A percentile compares a stretch with the other conserved stretches of the same genome.
phyloP scores from a whole-genome alignment of 2,113 vertebrate species.

The Archocentrus centrarchus region DNA sequence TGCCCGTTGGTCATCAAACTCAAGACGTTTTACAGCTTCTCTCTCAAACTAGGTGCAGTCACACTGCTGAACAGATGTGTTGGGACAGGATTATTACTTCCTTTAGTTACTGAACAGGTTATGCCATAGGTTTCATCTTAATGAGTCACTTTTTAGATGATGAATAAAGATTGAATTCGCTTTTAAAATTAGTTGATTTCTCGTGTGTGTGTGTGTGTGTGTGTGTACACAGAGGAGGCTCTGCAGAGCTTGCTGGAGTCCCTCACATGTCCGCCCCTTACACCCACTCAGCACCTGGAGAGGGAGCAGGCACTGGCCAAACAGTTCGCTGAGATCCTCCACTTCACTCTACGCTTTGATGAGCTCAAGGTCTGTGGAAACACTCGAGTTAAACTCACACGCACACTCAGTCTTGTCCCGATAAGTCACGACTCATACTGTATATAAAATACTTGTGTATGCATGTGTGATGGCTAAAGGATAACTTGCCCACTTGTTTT shows the following conservation, averaged over 20 bases:
- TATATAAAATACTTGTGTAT: rapidly evolving
- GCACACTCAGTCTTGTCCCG: not conserved
- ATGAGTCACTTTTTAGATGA: not conserved
- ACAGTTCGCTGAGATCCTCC: conserved; percentile 97
- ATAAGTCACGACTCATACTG: not conserved
- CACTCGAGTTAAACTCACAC: not conserved
- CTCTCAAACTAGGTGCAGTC: conserved; percentile 89
- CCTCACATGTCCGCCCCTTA: conserved; percentile 92
- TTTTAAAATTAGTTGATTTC: no score
- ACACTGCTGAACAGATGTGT: not conserved
- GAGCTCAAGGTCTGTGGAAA: conserved; percentile 90
- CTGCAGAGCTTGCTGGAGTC: conserved; percentile 92
- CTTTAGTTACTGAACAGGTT: not conserved
- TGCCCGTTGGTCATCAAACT: conserved; percentile 96
- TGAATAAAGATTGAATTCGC: not conserved
- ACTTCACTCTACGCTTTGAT: conserved; percentile 98
- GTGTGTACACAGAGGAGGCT: conserved; percentile 85
- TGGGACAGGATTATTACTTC: not conserved
- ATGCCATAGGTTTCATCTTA: no score
- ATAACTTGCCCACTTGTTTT: not conserved
- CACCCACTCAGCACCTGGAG: conserved; percentile 97
- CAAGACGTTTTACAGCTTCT: conserved; percentile 97
- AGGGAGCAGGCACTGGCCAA: conserved; percentile 96
- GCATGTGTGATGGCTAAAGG: not conserved
- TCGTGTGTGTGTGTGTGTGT: not conserved